Evolutionary conservation across 2,888 invertebrate species (phyloP), one percentile per base, ranked within the genome.

Genomic region (Tuta absoluta): DNA sequence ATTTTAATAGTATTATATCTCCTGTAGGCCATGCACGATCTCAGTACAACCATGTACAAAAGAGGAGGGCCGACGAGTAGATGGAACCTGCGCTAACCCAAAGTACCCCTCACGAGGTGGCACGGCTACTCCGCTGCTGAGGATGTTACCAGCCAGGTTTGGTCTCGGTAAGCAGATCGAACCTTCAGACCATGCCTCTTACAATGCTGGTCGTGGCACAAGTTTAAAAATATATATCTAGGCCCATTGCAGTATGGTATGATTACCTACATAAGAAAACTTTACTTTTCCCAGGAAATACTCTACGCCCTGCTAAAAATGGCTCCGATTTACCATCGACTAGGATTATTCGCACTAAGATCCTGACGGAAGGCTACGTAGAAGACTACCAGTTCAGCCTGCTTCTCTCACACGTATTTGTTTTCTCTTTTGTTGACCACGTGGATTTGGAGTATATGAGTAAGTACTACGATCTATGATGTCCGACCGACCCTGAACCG

Each of bases 311-410:
- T 33, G 74, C 79, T 0, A 67, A 49, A 28, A 75, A 78, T 23
- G 81, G 81, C 0, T 74, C 74, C 0, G 75, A 75, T 24, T 68
- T 82, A 2, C 82, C 81, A 0, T 79, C 79, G 1, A 28, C 79
- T 1, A 73, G 82, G 3, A 41, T 69, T 0, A 63, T 82, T 14
- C 74, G 80, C 28, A 78, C 79, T 12, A 70, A 70, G 10, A 69
- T 81, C 4, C 67, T 81, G 2, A 72, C 71, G 0, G 80, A 79
- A 8, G 82, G 82, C 0, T 68, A 65, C 64, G 66, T 72, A 56
- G 62, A 69, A 8, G 70, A 72, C 37, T 74, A 77, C 12, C 64
- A 75, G 23, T 80, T 79, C 68, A 75, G 76, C 2, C 69, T 68
- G 0, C 65, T 82, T 0, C 69, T 76, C 0, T 69, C 74, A 2